phyloP scores from a whole-genome alignment of 2,888 invertebrate species.

The Elaeidobius kamerunicus region DNA sequence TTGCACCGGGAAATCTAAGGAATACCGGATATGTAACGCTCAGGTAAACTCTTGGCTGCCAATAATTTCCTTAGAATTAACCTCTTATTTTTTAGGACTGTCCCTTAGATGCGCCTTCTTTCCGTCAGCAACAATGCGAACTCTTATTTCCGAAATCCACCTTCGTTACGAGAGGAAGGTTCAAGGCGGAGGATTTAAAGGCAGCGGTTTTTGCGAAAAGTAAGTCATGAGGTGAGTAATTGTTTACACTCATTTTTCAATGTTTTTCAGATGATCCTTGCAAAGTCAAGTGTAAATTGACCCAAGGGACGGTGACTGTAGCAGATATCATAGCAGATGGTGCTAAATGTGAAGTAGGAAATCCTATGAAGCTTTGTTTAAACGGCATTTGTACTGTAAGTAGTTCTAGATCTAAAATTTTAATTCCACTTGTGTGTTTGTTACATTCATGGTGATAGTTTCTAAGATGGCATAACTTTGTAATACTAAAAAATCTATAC shows the following conservation, averaged over 20 bases:
- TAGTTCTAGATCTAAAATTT: neutral
- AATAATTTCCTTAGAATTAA: neutral
- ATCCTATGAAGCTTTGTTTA: conserved; percentile 54
- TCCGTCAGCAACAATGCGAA: conserved; percentile 52
- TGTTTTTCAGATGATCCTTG: conserved; percentile 4
- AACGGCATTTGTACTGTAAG: conserved; percentile 60
- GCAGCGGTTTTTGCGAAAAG: neutral
- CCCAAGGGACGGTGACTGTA: neutral
- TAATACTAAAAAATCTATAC: too few species aligned
- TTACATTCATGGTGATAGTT: too few species aligned
- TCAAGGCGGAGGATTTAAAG: neutral
- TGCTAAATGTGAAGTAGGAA: conserved; percentile 17
- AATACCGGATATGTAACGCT: conserved; percentile 60
- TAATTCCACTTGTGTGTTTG: too few species aligned
- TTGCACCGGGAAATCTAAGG: conserved; percentile 60
- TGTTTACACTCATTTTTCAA: too few species aligned
- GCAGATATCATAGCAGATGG: conserved; percentile 12
- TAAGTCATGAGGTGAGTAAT: too few species aligned
- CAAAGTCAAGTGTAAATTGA: neutral
- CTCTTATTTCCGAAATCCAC: neutral
- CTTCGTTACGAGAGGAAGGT: too few species aligned
- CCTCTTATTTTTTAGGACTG: conserved; percentile 44
- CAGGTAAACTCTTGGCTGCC: conserved; percentile 43
- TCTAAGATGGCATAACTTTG: too few species aligned
- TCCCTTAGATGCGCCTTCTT: conserved; percentile 48